phyloP scores from a whole-genome alignment of 2,888 invertebrate genomes.

The Crocallis elinguaria region DNA sequence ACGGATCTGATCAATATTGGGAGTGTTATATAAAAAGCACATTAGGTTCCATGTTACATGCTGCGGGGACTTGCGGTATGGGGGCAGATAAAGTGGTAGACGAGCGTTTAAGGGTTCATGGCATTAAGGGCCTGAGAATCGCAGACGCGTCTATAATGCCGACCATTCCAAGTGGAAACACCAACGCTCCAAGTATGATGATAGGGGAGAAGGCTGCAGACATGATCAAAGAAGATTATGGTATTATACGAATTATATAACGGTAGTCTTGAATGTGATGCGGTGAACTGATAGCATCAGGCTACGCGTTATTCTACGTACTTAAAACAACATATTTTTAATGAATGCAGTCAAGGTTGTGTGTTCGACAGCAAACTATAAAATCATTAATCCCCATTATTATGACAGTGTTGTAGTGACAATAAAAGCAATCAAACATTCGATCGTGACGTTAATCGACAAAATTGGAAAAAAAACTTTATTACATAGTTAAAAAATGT shows the following conservation, averaged over 20 bases:
- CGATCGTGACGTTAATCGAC: no score
- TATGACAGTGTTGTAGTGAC: no score
- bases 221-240: constrained; percentile 65
- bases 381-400: no score
- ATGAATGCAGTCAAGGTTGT: background rate
- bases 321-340: background rate
- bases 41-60: constrained; percentile 85
- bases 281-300: no score
- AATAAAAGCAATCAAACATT: no score
- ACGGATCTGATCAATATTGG: constrained; percentile 86
- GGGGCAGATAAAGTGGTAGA: constrained; percentile 68
- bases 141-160: constrained; percentile 75
- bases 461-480: no score
- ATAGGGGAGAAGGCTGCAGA: constrained; percentile 75
- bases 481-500: no score
- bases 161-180: constrained; percentile 67
- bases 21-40: constrained; percentile 84
- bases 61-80: constrained; percentile 78
- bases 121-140: constrained; percentile 59
- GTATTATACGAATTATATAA: constrained; percentile 16
- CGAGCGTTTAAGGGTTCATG: constrained; percentile 61
- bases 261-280: no score
- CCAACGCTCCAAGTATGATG: constrained; percentile 74
- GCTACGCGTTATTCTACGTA: no score
- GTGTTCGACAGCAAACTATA: no score